Base-by-base conservation (phyloP, 2,797 vertebrate genomes). In the Pampus argenteus region DNA sequence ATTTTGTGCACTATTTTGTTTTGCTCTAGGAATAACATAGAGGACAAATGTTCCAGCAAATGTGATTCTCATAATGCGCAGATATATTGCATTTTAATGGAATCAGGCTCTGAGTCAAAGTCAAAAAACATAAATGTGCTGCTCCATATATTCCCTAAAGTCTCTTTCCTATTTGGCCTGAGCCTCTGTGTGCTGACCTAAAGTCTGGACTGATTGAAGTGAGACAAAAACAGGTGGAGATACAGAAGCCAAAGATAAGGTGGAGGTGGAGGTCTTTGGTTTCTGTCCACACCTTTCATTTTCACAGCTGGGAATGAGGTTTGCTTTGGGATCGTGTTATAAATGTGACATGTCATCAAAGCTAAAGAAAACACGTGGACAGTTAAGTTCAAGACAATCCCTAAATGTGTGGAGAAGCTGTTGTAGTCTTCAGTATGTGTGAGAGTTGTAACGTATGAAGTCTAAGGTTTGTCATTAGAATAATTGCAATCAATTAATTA, bases 171-270 rank as follows among this genome's bases (percentile, higher is more conserved):
- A 5, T 61, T 44, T 51, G 48, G 25, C 20, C 42, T 34, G 42
- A 28, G 45, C 23, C 15, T 47, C 45, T 9, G 26, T 76, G 48
- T 76, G 85, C 85, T 90, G 89, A 88, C 75, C 66, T 0, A n/a
- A 82, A 61, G 86, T 89, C 88, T 91, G 68, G 71, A 78, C 73
- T 25, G 76, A 71, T 40, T 68, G 55, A 83, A 81, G 59, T 72
- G 25, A 70, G 74, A 72, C 65, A 72, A 38, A 78, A 76, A 68
- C 77, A 83, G 58, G 72, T 71, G 76, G 55, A 1, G 68, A 44
- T 51, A 25, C 5, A 40, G 54, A 66, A 26, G 66, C 20, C 61
- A 74, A 49, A 74, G 54, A 78, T 66, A 76, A 79, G 61, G 48
- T 56, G 59, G 64, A 74, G 61, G 34, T 71, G 36, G 26, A 25